phyloP scores from a whole-genome alignment of 2,797 vertebrate genomes.

The Macroramphosus scolopax region DNA sequence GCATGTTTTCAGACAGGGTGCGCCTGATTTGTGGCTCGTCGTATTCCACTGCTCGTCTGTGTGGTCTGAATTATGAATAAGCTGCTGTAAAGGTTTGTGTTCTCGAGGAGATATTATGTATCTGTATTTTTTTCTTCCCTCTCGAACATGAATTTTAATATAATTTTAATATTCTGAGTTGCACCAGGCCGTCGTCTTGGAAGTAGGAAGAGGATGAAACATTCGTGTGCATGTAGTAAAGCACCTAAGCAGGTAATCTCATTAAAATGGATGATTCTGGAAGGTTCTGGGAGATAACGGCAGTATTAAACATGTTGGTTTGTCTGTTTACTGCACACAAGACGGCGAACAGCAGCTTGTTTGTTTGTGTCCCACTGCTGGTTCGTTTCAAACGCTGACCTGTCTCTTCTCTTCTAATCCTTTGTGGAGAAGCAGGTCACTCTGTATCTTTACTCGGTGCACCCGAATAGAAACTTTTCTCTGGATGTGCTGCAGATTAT shows the following conservation, averaged over 20 bases:
- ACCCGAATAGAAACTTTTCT: too few relatives aligned
- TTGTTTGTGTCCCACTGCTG: neutral
- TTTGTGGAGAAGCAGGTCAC: constrained; percentile 3
- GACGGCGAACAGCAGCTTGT: neutral
- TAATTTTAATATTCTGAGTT: constrained; percentile 1
- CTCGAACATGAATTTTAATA: constrained; percentile 2
- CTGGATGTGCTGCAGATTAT: too few relatives aligned
- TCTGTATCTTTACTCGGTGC: constrained; percentile 3
- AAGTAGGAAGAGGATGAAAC: neutral
- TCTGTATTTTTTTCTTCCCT: neutral
- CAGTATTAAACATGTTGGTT: neutral
- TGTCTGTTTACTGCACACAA: neutral
- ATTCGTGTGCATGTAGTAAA: neutral
- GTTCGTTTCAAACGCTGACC: neutral
- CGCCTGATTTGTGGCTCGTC: too few relatives aligned
- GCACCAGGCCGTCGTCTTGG: neutral
- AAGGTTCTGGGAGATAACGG: constrained; percentile 2
- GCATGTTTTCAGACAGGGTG: too few relatives aligned
- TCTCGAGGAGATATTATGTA: neutral
- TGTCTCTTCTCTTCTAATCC: neutral
- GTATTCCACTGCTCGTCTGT: neutral
- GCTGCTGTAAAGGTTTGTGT: neutral
- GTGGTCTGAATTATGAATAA: neutral
- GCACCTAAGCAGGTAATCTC: constrained; percentile 7
- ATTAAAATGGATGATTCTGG: constrained; percentile 8